These are phyloP conservation scores for Illadopsis cleaveri DNA, from an alignment of 2,113 vertebrate genomes.

Conservation along the genomic window DNA sequence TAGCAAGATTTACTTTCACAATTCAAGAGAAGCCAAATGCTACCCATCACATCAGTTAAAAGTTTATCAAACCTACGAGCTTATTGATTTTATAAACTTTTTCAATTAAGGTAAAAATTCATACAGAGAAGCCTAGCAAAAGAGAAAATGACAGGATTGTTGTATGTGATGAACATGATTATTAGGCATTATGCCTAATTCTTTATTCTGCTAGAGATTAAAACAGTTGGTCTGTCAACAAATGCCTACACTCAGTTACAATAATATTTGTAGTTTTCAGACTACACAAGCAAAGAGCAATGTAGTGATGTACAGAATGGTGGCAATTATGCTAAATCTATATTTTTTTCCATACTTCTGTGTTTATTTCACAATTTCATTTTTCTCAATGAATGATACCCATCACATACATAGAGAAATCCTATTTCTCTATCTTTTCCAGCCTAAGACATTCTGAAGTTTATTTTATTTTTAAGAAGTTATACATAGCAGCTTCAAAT, in stretches of 20 bases:
- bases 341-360: background rate
- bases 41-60: background rate
- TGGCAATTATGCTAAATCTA: background rate
- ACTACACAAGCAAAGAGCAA: background rate
- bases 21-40: background rate
- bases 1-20: background rate
- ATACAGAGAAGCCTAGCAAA: background rate
- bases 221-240: background rate
- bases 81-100: background rate
- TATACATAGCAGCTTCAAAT: background rate
- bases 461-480: background rate
- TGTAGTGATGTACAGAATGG: background rate
- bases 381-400: background rate
- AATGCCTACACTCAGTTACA: background rate
- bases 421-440: background rate
- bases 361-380: background rate
- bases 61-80: background rate
- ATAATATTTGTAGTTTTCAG: background rate
- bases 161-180: accelerated
- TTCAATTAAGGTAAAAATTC: background rate
- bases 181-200: background rate
- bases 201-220: background rate
- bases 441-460: background rate
- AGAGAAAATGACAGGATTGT: background rate
- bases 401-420: background rate